Evolutionary conservation across 2,113 vertebrate species (phyloP).

Genomic region (Speoplatyrhinus poulsoni): DNA sequence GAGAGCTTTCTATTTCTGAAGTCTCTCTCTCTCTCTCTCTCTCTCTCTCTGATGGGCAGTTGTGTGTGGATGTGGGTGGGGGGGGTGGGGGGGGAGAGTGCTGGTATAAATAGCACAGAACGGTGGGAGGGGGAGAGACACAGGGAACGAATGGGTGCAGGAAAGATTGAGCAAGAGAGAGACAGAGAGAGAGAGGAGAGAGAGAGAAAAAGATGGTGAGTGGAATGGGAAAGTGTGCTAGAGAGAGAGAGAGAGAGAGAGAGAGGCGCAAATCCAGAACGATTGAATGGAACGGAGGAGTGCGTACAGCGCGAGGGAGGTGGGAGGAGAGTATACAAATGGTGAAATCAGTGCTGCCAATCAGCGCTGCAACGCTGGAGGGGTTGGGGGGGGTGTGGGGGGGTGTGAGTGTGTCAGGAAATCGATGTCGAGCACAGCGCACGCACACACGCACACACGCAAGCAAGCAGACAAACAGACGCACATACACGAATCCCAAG

Average conservation of each 20-base stretch:
- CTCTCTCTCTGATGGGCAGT: conserved; percentile 48
- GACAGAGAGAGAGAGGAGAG: conserved; percentile 11
- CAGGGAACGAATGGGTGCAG: conserved; percentile 25
- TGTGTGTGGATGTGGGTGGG: conserved; percentile 24
- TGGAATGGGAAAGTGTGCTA: not conserved
- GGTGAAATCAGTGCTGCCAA: conserved; percentile 60
- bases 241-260: conserved; percentile 8
- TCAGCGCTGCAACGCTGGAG: conserved; percentile 37
- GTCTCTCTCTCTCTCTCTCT: conserved; percentile 8
- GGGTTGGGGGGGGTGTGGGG: conserved; percentile 15
- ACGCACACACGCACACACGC: not conserved
- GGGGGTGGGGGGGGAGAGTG: conserved; percentile 32
- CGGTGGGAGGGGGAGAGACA: conserved; percentile 28
- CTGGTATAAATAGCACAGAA: conserved; percentile 49
- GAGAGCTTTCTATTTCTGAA: not conserved
- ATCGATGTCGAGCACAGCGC: conserved; percentile 61
- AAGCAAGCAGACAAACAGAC: not conserved
- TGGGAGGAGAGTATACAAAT: conserved; percentile 49
- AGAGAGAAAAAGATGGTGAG: conserved; percentile 2
- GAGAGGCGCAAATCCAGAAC: not conserved
- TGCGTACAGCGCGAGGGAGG: not conserved
- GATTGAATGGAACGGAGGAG: conserved; percentile 3
- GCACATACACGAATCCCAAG: conserved; percentile 27
- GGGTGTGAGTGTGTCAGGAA: conserved; percentile 59
- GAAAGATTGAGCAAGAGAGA: conserved; percentile 6